Conservation (phyloP, 2,797 vertebrate genomes). For the Chaetodon trifasciatus region DNA sequence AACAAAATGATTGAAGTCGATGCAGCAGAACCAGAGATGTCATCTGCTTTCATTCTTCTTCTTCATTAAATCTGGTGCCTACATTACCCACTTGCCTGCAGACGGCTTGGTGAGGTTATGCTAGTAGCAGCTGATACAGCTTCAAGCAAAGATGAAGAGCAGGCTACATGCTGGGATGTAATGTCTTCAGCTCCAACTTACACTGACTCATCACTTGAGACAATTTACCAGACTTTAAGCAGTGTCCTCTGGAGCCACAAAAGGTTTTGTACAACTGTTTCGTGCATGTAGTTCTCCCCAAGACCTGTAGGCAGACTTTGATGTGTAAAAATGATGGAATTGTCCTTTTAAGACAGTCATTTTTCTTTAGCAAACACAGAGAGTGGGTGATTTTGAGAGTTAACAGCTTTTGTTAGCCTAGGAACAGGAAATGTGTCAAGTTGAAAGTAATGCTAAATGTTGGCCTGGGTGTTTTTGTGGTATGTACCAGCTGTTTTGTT, state of each 20-base stretch:
- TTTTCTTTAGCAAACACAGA: not conserved
- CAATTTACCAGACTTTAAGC: too few species aligned
- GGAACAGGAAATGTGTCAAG: not conserved
- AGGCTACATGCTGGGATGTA: too few species aligned
- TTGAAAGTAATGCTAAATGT: not conserved
- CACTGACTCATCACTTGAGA: too few species aligned
- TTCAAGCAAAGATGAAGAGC: too few species aligned
- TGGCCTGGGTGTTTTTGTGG: not conserved
- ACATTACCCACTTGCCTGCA: not conserved
- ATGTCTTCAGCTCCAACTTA: too few species aligned
- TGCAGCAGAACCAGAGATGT: too few species aligned
- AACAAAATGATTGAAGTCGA: too few species aligned
- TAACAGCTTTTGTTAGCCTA: not conserved
- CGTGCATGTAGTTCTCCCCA: too few species aligned
- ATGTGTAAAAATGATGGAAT: not conserved
- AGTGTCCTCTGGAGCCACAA: too few species aligned
- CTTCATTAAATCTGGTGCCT: too few species aligned
- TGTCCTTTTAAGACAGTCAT: not conserved
- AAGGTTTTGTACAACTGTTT: too few species aligned
- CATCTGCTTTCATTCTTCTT: too few species aligned
- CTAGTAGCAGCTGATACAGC: not conserved
- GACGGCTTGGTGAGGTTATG: not conserved
- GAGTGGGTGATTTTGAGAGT: not conserved
- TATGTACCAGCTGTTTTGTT: not conserved
- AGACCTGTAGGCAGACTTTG: not conserved